Evolutionary conservation across 2,113 vertebrate species (phyloP).

Genomic region (Syngnathus typhle): DNA sequence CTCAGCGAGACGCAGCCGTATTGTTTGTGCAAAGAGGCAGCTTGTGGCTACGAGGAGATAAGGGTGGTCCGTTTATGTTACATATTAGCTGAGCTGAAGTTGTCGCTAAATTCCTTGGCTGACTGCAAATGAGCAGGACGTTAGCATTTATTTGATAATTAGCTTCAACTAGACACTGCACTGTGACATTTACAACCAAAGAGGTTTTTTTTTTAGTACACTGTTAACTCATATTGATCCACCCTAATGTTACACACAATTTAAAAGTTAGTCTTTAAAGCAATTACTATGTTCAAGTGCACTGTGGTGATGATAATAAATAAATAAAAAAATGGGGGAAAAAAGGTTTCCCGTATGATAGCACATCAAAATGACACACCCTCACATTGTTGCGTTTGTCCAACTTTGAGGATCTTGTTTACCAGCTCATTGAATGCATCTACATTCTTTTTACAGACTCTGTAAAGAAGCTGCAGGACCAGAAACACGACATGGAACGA

Average conservation of each 20-base stretch:
- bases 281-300: not conserved
- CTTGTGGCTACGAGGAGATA: slow-evolving; percentile 4
- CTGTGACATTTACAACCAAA: not conserved
- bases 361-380: not conserved
- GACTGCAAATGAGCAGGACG: not conserved
- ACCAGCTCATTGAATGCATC: not conserved
- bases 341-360: not conserved
- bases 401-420: not conserved
- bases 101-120: not conserved
- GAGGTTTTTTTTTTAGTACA: not conserved
- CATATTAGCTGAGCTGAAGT: not conserved
- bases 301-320: too few relatives aligned
- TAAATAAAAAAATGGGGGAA: too few relatives aligned
- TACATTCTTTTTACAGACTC: slow-evolving; percentile 71
- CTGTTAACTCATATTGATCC: not conserved
- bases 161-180: not conserved
- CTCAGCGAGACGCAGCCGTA: not conserved
- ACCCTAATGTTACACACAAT: not conserved
- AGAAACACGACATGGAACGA: slow-evolving; percentile 94
- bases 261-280: not conserved
- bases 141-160: slow-evolving; percentile 8
- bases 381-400: not conserved
- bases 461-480: slow-evolving; percentile 93
- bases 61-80: not conserved
- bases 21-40: not conserved